phyloP scores from a whole-genome alignment of 2,888 invertebrate species.

The Pinctada fucata region DNA sequence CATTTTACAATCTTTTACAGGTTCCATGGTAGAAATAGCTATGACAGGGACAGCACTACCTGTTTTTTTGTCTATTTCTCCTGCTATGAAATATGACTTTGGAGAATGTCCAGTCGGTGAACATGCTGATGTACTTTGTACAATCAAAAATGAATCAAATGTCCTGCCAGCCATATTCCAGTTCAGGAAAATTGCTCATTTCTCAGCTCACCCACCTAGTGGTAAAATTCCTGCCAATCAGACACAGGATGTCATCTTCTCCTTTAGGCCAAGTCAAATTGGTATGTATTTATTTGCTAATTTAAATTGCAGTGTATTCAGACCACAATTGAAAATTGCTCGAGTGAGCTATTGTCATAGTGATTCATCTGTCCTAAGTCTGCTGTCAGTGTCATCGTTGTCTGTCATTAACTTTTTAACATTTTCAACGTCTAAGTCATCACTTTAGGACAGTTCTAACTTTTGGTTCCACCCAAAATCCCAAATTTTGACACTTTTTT shows the following conservation, averaged over 20 bases:
- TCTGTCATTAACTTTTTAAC: too few relatives aligned
- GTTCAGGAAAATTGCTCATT: slow-evolving; percentile 75
- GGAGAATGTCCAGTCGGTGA: slow-evolving; percentile 74
- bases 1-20: slow-evolving; percentile 38
- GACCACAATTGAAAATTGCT: too few relatives aligned
- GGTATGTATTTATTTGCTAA: slow-evolving; percentile 58
- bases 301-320: too few relatives aligned
- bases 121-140: slow-evolving; percentile 70
- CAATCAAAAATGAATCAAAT: slow-evolving; percentile 71
- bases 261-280: slow-evolving; percentile 76
- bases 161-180: slow-evolving; percentile 71
- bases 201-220: slow-evolving; percentile 69
- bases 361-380: too few relatives aligned
- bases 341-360: too few relatives aligned
- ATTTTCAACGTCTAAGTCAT: too few relatives aligned
- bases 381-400: too few relatives aligned
- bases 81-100: slow-evolving; percentile 71
- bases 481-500: too few relatives aligned
- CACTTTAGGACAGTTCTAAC: too few relatives aligned
- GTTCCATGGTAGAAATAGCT: slow-evolving; percentile 71
- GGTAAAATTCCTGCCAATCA: slow-evolving; percentile 72
- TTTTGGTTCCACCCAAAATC: too few relatives aligned
- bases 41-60: slow-evolving; percentile 76
- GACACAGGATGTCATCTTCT: slow-evolving; percentile 72
- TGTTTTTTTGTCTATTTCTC: slow-evolving; percentile 70